Evolutionary conservation across 2,888 invertebrate species (phyloP), one percentile per base, ranked within the genome.

Genomic region (Pollenia angustigena): DNA sequence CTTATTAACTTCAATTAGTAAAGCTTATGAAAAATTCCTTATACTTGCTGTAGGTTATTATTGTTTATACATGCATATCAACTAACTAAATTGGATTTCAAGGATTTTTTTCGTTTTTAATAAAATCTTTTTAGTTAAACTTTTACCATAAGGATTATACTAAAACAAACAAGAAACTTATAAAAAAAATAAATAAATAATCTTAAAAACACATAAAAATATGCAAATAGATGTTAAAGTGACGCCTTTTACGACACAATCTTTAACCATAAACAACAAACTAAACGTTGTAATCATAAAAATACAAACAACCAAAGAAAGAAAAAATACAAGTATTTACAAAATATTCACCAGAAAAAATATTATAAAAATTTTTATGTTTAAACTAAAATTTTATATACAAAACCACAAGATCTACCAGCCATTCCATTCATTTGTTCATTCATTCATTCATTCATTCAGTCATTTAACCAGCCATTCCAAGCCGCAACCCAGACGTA

Each of bases 361-460:
- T 32, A 52, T 40, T 16, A 62, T 58, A 46, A 78, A 71, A 48
- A 44, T 50, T 74, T 72, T 79, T 42, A 72, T 78, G 78, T 84
- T 72, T 48, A 66, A 66, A 71, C 64, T 42, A 69, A 78, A 83
- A 71, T 78, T 83, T 78, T 64, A 50, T 50, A 58, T 54, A 62
- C 18, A 74, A 79, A 79, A 84, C 84, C 79, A 74, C 79, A 84
- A 78, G 62, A 78, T 78, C n/a, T 64, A 56, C 71, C 58, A 64
- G 14, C 23, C 64, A 68, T 60, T 46, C 42, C 40, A 71, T 72
- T 72, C 44, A 48, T 56, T 40, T 54, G 44, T 79, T 60, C n/a
- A 50, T 62, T 64, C 52, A 42, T 40, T 50, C 52, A 42, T 40
- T 50, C 18, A 18, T 18, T 18, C 40, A 68, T 56, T 72, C 69